Evolutionary conservation across 2,797 vertebrate genomes (phyloP), one percentile per base, ranked within the genome.

Genomic region (Microctenopoma lineatum): DNA sequence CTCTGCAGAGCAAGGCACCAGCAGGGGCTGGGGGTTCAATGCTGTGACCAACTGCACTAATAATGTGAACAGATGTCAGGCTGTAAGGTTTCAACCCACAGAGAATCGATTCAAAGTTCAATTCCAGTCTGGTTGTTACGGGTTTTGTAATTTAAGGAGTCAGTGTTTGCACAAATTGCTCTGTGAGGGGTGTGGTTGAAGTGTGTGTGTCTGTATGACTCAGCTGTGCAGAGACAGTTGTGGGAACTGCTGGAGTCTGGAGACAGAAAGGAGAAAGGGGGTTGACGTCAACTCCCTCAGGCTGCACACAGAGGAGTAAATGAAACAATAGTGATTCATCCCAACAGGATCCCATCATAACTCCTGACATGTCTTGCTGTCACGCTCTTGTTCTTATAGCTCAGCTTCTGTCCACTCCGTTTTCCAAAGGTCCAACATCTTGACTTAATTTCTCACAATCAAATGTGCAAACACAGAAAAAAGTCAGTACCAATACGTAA

Each of bases 231-330:
- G 59, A 61, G 62, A 69, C 46, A 65, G 48, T 60, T 48, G 65
- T 76, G 67, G 48, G 77, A 75, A 64, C 66, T 57, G 75, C 55
- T 59, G 50, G 38, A 78, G 64, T 73, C 16, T 45, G 70, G 70
- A 73, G 65, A 59, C 64, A 7, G 48, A 27, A 38, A 64, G 54
- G 59, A 68, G 70, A 59, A 51, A 32, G 38, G 38, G n/a, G n/a
- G 18, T 44, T 78, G 76, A 79, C 56, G 66, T 79, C 70, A 79
- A 0, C 75, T 73, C 59, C 64, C 75, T 32, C 8, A 4, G 75
- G 65, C 54, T 13, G 50, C 64, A 2, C 64, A 10, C 36, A 18
- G 74, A 55, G 36, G 21, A 51, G 27, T 27, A 27, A 59, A 64
- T 42, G 54, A 58, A 66, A 46, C 61, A 4, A 7, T 36, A 39